Base-by-base conservation (phyloP, 2,113 vertebrate species). In the Aphelocoma coerulescens region DNA sequence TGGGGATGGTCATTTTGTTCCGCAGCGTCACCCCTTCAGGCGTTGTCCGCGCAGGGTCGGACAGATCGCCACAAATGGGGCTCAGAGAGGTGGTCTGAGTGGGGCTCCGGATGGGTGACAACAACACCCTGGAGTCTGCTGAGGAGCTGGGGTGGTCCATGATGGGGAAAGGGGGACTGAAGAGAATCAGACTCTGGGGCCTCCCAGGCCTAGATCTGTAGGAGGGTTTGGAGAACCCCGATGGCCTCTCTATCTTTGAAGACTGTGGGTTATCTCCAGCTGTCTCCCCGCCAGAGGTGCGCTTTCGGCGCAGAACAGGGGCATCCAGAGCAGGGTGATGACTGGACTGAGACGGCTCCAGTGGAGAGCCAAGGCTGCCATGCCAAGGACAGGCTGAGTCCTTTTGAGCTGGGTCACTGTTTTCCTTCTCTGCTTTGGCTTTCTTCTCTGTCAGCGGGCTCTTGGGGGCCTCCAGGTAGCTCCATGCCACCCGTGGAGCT, bases 1-100 rank as follows among this genome's bases (percentile, higher is more conserved):
- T 99, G 80, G 99, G 99, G 96, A 99, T 99, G 79, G 99, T 99
- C 99, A 99, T 99, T 98, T 99, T 99, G 97, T 98, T 99, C 88
- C 99, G 97, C 96, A 99, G 98, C 0, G 96, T 97, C 66, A 99
- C 98, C 75, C 98, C 99, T 66, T 99, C 99, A 0, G 98, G 91
- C 1, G 97, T 95, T 89, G 98, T 97, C 96, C 91, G 94, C 1
- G 97, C 97, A 37, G 97, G 98, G 89, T 99, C 99, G 7, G 98
- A 95, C 83, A 98, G 93, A 48, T 99, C 99, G 2, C 98, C 98
- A 19, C 98, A 97, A 51, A 98, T 97, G 69, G 98, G 97, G 22
- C 98, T 98, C 6, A 97, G 97, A 9, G 98, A 97, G 13, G 98
- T 96, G 10, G 96, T 95, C 89, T 99, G 99, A 6, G 98, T 98